A percentile compares a stretch with the other conserved stretches of the same genome.
Evolutionary conservation across 2,888 invertebrate genomes (phyloP).

Genomic region (Synanthedon myopaeformis): DNA sequence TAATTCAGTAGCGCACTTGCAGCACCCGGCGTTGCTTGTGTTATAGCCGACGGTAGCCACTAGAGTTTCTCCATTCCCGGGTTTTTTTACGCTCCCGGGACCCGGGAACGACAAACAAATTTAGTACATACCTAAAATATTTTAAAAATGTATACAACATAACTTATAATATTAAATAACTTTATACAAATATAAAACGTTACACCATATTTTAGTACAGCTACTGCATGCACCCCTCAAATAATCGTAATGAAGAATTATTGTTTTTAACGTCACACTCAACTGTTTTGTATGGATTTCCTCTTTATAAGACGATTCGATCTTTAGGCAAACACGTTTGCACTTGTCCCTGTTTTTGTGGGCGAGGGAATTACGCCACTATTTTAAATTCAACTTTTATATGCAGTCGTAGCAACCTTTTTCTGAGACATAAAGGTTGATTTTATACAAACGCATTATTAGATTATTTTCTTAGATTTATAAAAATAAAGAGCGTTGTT

Average conservation of each 20-base stretch:
- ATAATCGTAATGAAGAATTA: constrained; percentile 60
- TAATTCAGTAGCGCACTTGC: too few relatives aligned
- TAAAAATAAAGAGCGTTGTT: too few relatives aligned
- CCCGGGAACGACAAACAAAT: too few relatives aligned
- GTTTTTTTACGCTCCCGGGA: too few relatives aligned
- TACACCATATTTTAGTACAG: constrained; percentile 20
- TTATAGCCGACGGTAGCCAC: too few relatives aligned
- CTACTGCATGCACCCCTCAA: constrained; percentile 23
- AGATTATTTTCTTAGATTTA: too few relatives aligned
- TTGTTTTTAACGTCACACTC: constrained; percentile 61
- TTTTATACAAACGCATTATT: too few relatives aligned
- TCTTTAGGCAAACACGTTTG: constrained; percentile 54
- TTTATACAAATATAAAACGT: not conserved
- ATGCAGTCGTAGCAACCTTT: not conserved
- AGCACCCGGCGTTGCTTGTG: too few relatives aligned
- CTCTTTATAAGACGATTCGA: constrained; percentile 51
- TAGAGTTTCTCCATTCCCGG: too few relatives aligned
- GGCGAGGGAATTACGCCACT: constrained; percentile 10
- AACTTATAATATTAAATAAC: too few relatives aligned
- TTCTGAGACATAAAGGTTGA: not conserved
- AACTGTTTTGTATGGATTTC: constrained; percentile 63
- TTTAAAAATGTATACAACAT: too few relatives aligned
- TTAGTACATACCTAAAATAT: too few relatives aligned
- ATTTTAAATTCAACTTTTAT: not conserved
- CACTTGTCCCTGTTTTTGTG: constrained; percentile 44